phyloP scores from a whole-genome alignment of 2,113 vertebrate genomes.

The rabbit (Oryctolagus cuniculus) region mOryCun1.1 NC_091440.1:128932501-128933000 shows the following conservation, averaged over 20 bases:
- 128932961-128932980: neutral
- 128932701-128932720: constrained; percentile 24
- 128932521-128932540: neutral
- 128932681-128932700: neutral
- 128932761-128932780: neutral
- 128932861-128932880: neutral
- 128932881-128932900: neutral
- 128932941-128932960: neutral
- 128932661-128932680: constrained; percentile 1
- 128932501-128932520: neutral
- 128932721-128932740: constrained; percentile 51
- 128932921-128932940: neutral
- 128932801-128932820: constrained; percentile 36
- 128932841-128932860: neutral
- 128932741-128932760: constrained; percentile 7
- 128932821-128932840: neutral
- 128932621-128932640: neutral
- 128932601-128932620: neutral
- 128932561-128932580: neutral
- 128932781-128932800: neutral
- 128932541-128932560: neutral
- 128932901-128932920: neutral
- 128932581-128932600: neutral
- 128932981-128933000: constrained; percentile 16
- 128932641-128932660: neutral